phyloP scores from a whole-genome alignment of 2,888 invertebrate species.

The Eupithecia tripunctaria region DNA sequence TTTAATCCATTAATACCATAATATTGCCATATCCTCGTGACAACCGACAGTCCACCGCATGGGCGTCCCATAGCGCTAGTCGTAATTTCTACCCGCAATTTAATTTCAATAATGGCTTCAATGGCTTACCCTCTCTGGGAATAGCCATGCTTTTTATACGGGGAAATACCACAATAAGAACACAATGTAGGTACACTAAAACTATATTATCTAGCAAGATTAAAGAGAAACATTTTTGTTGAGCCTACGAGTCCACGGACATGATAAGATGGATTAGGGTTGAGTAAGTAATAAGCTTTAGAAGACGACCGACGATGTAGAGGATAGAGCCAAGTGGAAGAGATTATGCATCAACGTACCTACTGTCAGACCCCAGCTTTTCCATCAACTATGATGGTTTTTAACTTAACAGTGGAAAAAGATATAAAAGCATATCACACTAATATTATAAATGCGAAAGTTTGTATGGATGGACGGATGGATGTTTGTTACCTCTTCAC shows the following conservation, averaged over 20 bases:
- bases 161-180: background rate
- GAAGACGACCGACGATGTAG: too few relatives aligned
- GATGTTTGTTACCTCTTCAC: too few relatives aligned
- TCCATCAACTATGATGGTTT: too few relatives aligned
- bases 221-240: background rate
- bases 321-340: too few relatives aligned
- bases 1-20: slow-evolving; percentile 15
- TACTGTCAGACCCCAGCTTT: too few relatives aligned
- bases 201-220: background rate
- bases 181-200: background rate
- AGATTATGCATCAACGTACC: too few relatives aligned
- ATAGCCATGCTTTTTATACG: slow-evolving; percentile 13
- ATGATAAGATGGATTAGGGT: background rate
- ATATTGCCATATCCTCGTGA: slow-evolving; percentile 13
- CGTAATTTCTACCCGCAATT: slow-evolving; percentile 15
- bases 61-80: slow-evolving; percentile 18
- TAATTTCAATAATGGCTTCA: slow-evolving; percentile 24
- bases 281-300: background rate
- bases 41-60: slow-evolving; percentile 12
- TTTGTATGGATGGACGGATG: too few relatives aligned
- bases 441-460: too few relatives aligned
- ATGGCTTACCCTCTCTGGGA: slow-evolving; percentile 15
- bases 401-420: too few relatives aligned
- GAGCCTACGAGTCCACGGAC: background rate
- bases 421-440: too few relatives aligned